These are phyloP conservation scores for Spondyliosoma cantharus DNA, from an alignment of 2,797 vertebrate genomes.

Conservation along the genomic window DNA sequence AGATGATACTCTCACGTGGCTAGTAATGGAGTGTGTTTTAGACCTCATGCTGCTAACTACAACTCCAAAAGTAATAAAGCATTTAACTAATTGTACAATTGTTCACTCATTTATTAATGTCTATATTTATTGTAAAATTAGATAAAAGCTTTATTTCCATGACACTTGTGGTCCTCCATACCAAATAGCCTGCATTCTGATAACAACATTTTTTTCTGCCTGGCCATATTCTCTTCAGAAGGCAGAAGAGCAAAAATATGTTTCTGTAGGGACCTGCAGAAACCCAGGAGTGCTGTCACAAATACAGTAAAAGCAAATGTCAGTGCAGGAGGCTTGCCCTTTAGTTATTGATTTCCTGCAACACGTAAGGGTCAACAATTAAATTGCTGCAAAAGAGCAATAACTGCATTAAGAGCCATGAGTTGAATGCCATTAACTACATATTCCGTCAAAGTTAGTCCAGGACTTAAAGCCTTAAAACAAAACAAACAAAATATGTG, in stretches of 20 bases:
- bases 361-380: constrained; percentile 14
- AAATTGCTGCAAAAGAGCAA: constrained; percentile 3
- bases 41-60: background rate
- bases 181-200: background rate
- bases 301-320: constrained; percentile 3
- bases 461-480: background rate
- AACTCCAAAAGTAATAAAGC: background rate
- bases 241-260: background rate
- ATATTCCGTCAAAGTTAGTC: background rate
- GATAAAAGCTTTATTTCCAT: too few relatives aligned
- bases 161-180: too few relatives aligned
- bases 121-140: too few relatives aligned
- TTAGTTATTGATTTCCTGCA: constrained; percentile 4
- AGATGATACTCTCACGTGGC: background rate
- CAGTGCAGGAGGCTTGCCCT: constrained; percentile 17
- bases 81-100: too few relatives aligned
- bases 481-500: constrained; percentile 11
- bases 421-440: constrained; percentile 9
- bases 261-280: background rate
- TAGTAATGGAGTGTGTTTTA: background rate
- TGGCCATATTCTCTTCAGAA: too few relatives aligned
- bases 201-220: background rate
- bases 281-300: background rate
- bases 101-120: too few relatives aligned
- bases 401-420: background rate